Evolutionary conservation across 2,113 vertebrate species (phyloP).

Genomic region (Cnemophilus loriae): DNA sequence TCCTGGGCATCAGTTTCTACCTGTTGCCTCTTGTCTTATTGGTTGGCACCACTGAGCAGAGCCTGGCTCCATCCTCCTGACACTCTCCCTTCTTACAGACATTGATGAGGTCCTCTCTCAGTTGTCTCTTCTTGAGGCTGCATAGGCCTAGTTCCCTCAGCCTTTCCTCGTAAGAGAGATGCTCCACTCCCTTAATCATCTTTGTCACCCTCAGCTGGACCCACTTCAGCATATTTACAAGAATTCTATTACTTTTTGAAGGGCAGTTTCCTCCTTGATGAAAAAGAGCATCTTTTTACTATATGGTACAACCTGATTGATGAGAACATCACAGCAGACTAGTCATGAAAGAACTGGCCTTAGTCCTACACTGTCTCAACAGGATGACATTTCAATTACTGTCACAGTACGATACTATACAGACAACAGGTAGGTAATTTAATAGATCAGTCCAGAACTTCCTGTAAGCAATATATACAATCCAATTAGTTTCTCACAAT

Average conservation of each 20-base stretch:
- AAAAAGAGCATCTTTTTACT: not conserved
- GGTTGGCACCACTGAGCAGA: not conserved
- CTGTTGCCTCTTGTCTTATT: not conserved
- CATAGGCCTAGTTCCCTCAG: not conserved
- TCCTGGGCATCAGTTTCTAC: not conserved
- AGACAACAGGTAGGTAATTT: slow-evolving; percentile 47
- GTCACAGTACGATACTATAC: not conserved
- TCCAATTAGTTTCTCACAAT: slow-evolving; percentile 49
- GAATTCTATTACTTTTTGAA: not conserved
- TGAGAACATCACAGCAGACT: not conserved
- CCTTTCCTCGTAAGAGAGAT: accelerated
- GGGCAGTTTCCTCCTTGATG: not conserved
- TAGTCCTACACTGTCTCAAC: not conserved
- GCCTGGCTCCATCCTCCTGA: not conserved
- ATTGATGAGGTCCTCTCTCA: not conserved
- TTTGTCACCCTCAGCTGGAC: not conserved
- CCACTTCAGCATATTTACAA: not conserved
- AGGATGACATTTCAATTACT: slow-evolving; percentile 32
- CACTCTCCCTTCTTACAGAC: not conserved
- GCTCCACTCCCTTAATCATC: not conserved
- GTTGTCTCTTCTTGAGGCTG: not conserved
- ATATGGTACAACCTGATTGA: not conserved
- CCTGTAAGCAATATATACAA: slow-evolving; percentile 54
- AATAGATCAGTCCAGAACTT: slow-evolving; percentile 43
- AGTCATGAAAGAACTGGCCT: not conserved